phyloP scores from a whole-genome alignment of 2,113 vertebrate species.

The Calyptommatus sinebrachiatus region DNA sequence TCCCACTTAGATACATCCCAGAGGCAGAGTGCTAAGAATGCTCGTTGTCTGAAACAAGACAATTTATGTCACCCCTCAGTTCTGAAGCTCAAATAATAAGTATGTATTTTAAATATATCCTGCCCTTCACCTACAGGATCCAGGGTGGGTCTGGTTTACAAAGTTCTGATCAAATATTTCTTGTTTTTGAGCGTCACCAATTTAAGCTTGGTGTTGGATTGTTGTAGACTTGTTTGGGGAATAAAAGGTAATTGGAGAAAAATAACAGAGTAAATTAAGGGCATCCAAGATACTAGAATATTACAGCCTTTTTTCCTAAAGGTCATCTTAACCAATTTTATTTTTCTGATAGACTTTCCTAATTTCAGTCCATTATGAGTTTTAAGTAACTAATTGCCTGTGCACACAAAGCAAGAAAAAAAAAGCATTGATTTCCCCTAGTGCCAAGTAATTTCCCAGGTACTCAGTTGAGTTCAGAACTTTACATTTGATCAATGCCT shows the following conservation, averaged over 20 bases:
- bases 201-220: neutral
- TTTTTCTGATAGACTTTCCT: neutral
- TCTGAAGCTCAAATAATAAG: no score
- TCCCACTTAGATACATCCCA: no score
- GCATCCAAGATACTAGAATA: neutral
- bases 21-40: no score
- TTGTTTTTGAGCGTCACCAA: neutral
- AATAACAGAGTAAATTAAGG: neutral
- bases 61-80: neutral
- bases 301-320: neutral
- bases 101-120: no score
- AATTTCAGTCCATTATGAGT: neutral
- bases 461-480: constrained; percentile 36
- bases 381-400: constrained; percentile 8
- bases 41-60: neutral
- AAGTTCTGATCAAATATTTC: neutral
- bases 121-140: no score
- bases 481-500: constrained; percentile 35
- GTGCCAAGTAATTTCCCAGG: constrained; percentile 13
- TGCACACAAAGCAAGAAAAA: neutral
- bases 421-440: neutral
- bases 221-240: neutral
- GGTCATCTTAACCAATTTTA: neutral
- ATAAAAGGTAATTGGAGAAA: neutral
- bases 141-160: neutral